Evolutionary conservation across 2,888 invertebrate genomes (phyloP), one percentile per base, ranked within the genome.

Genomic region (Thymelicus lineola): DNA sequence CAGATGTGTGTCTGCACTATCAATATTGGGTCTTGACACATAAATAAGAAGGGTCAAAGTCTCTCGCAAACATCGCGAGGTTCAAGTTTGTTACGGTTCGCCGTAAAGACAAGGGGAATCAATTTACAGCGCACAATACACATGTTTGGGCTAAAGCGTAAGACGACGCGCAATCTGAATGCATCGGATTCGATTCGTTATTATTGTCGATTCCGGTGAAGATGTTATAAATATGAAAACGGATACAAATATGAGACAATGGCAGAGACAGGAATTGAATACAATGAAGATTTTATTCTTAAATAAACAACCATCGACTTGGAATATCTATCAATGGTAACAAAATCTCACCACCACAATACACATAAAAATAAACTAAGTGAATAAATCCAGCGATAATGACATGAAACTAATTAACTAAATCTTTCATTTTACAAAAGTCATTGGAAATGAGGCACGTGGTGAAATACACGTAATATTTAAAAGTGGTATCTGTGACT

Each of bases 61-160:
- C 28, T 20, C 12, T 14, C 17, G 9, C 20, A 53, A 6, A 17
- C 48, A 50, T 15, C 17, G 48, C 50, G 50, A 63, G 63, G 63
- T 50, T 63, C 48, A 38, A 63, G 50, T 48, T 63, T 48, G 53
- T 53, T 53, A 50, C 48, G 48, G 53, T 53, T 53, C 53, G n/a
- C 20, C 10, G 42, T 55, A 20, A 50, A 64, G 63, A 53, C 20
- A 53, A 60, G 53, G 17, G 12, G 63, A 57, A 58, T 71, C 71
- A 73, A 68, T 71, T 73, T 68, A 73, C 70, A 65, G 50, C 58
- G 65, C 50, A 57, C 50, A 71, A 68, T 71, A 63, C 66, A 71
- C 64, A 65, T 63, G 68, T 70, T 64, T 50, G 60, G 66, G 58
- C 66, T 72, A 66, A 73, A 73, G 58, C 64, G 74, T 74, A 73